Conservation (phyloP, 2,797 vertebrate genomes). For the Columba guinea region DNA sequence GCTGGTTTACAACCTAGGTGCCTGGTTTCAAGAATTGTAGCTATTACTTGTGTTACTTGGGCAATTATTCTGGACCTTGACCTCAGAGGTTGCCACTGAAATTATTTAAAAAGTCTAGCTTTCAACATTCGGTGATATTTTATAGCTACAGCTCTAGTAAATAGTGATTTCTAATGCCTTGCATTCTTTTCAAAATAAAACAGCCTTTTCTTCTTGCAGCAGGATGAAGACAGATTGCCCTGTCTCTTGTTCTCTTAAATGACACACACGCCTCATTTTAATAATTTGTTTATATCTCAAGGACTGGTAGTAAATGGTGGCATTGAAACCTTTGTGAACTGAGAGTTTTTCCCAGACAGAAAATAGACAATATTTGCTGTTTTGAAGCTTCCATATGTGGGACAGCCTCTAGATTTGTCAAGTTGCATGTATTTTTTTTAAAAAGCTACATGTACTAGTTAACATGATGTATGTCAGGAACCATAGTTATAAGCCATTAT, state of each 20-base stretch:
- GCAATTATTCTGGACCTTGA: background rate
- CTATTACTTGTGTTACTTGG: background rate
- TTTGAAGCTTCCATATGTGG: background rate
- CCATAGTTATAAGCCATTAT: background rate
- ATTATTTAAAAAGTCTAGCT: background rate
- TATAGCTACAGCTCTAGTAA: background rate
- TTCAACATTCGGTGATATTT: background rate
- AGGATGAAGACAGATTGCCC: background rate
- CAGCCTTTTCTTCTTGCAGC: background rate
- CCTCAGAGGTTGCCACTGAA: background rate
- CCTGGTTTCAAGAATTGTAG: background rate
- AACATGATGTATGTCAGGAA: background rate
- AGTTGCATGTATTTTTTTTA: background rate
- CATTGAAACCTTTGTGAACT: constrained; percentile 1
- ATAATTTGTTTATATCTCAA: constrained; percentile 12
- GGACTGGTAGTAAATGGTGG: constrained; percentile 11
- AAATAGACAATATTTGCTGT: background rate
- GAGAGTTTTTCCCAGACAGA: background rate
- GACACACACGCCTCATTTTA: background rate
- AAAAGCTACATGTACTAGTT: background rate
- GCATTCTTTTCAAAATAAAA: background rate
- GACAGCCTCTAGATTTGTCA: background rate
- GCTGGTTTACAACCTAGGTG: background rate
- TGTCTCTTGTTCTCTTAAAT: background rate
- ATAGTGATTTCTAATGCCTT: background rate